Evolutionary conservation across 2,888 invertebrate species (phyloP).

Genomic region (Acleris literana): DNA sequence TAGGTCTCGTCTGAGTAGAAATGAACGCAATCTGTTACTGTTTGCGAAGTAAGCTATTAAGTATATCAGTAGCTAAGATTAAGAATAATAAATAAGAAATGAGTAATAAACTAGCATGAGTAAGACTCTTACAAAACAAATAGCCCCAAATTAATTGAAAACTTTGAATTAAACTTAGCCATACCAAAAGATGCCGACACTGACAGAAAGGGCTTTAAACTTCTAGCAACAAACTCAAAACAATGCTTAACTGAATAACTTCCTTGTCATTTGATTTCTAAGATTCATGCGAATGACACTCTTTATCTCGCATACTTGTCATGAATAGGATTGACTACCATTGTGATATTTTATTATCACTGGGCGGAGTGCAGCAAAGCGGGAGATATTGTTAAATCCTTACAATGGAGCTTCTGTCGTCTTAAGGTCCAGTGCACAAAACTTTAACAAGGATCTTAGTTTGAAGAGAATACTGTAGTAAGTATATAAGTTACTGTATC

Average conservation of each 20-base stretch:
- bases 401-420: conserved; percentile 77
- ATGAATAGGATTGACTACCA: conserved; percentile 81
- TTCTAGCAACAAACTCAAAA: conserved; percentile 55
- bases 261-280: conserved; percentile 70
- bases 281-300: conserved; percentile 73
- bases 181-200: conserved; percentile 23
- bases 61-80: conserved; percentile 37
- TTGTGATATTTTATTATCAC: conserved; percentile 82
- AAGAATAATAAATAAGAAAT: not conserved
- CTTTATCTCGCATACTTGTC: conserved; percentile 75
- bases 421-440: conserved; percentile 76
- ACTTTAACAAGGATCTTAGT: conserved; percentile 73
- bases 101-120: conserved; percentile 1
- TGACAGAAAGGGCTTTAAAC: conserved; percentile 27
- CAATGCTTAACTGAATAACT: conserved; percentile 61
- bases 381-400: conserved; percentile 79
- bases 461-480: conserved; percentile 56
- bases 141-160: conserved; percentile 18
- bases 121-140: conserved; percentile 1
- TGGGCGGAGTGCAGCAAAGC: conserved; percentile 77
- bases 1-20: conserved; percentile 47
- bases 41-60: conserved; percentile 36
- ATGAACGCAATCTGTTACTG: conserved; percentile 50
- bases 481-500: conserved; percentile 10
- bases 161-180: conserved; percentile 13